Conservation (phyloP, 1,140 invertebrate species). For the Thrips palmi region DNA sequence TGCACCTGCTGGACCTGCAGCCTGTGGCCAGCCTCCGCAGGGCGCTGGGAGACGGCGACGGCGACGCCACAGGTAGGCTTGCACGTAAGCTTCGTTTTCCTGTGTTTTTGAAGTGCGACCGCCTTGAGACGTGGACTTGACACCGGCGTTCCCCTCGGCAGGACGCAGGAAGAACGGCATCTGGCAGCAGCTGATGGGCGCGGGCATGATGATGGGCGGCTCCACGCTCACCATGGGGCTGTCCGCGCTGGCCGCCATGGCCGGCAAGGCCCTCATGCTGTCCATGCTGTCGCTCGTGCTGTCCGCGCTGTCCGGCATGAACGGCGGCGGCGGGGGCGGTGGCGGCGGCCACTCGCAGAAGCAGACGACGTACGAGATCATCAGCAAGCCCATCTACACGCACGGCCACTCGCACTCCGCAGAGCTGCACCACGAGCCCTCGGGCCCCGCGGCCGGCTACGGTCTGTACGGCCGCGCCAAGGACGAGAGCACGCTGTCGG, state of each 20-base stretch:
- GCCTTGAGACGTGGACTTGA: not conserved
- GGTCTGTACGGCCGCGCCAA: no score
- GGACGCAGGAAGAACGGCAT: constrained; percentile 26
- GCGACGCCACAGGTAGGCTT: not conserved
- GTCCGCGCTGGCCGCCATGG: constrained; percentile 52
- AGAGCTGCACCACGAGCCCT: constrained; percentile 38
- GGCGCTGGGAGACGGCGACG: constrained; percentile 21
- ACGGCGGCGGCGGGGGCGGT: constrained; percentile 42
- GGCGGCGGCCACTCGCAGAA: constrained; percentile 26
- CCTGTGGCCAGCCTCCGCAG: constrained; percentile 33
- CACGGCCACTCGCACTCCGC: constrained; percentile 51
- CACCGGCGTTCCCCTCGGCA: constrained; percentile 24
- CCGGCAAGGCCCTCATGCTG: constrained; percentile 71
- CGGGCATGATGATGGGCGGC: constrained; percentile 31
- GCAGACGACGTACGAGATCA: constrained; percentile 65
- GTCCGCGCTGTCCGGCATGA: constrained; percentile 55
- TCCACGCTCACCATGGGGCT: constrained; percentile 54
- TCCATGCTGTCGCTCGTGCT: constrained; percentile 58
- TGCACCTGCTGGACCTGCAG: constrained; percentile 46
- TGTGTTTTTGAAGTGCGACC: not conserved
- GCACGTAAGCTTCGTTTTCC: constrained; percentile 6
- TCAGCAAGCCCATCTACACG: constrained; percentile 58
- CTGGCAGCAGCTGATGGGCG: constrained; percentile 23
- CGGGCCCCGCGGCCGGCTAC: constrained; percentile 12
- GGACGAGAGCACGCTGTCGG: no score